Base-by-base conservation (phyloP, 2,888 invertebrate species). In the Psococerastis gibbosa region DNA sequence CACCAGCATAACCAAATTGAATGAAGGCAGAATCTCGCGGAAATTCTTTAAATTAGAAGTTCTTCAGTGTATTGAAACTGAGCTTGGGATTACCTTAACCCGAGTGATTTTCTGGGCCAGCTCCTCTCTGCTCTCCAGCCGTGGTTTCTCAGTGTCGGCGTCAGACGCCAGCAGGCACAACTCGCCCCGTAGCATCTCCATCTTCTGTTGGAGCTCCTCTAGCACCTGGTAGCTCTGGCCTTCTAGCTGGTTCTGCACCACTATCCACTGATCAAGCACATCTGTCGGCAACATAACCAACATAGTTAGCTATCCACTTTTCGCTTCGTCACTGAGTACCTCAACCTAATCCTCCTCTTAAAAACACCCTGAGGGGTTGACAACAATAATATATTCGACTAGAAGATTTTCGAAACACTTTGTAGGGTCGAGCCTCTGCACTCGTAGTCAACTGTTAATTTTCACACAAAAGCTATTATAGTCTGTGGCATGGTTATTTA, bases 231-330 rank as follows among this genome's bases (percentile, higher is more conserved):
- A 6, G 27, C 27, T 11, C 27, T 27, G 8, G 6, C 27, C 27
- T 27, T 27, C 27, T 11, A 27, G 27, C 27, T 27, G 6, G 11
- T 11, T 27, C 27, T 27, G 27, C 8, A 27, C 8, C 27, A 27
- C 27, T 11, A 27, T 66, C 68, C 69, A 64, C 56, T 63, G 56
- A 53, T 61, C 57, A 52, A 68, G 56, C 53, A 70, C 52, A 55
- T 65, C 64, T 69, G 59, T 42, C 60, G 55, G 35, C 42, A 47
- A 38, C 43, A 31, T 48, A 23, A 42, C 34, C 41, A 13, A 43
- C 43, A 22, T 23, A 20, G 15, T 15, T 8, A 15, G 18, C n/a
- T n/a, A n/a, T n/a, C n/a, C n/a, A n/a, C n/a, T n/a, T n/a, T n/a
- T n/a, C n/a, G n/a, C n/a, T n/a, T n/a, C n/a, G n/a, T n/a, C n/a